Conservation (phyloP, 2,888 invertebrate species). For the Trichogramma dendrolimi region DNA sequence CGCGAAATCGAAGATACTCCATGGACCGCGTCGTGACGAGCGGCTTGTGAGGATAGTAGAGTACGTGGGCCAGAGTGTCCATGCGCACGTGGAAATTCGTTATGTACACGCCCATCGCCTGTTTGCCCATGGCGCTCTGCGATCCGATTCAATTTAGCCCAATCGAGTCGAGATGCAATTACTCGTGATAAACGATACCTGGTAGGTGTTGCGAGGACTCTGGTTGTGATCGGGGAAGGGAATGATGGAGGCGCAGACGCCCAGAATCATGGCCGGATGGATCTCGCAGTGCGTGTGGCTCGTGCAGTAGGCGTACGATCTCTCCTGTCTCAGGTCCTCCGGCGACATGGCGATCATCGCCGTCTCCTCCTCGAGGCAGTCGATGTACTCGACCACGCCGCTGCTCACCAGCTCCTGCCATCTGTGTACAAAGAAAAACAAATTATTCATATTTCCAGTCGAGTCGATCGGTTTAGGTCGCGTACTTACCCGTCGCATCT, state of each 20-base stretch:
- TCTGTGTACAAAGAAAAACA: constrained; percentile 36
- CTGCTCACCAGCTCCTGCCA: constrained; percentile 67
- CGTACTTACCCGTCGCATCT: constrained; percentile 78
- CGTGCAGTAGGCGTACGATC: constrained; percentile 94
- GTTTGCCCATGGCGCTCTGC: constrained; percentile 99
- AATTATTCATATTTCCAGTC: not conserved
- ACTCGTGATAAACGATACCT: constrained; percentile 54
- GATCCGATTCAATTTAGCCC: not conserved
- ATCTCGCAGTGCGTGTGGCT: constrained; percentile 99
- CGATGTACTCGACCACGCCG: constrained; percentile 98
- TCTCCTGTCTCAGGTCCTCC: constrained; percentile 87
- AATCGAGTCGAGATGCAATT: not conserved
- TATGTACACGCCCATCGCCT: constrained; percentile 99
- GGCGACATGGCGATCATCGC: constrained; percentile 99
- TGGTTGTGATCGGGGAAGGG: constrained; percentile 99
- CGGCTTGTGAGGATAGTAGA: constrained; percentile 99
- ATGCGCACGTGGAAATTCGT: constrained; percentile 99
- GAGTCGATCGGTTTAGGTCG: not conserved
- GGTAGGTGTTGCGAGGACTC: constrained; percentile 99
- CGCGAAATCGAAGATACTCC: constrained; percentile 95
- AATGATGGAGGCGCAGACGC: constrained; percentile 99
- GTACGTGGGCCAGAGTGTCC: constrained; percentile 98
- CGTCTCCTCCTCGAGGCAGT: constrained; percentile 98
- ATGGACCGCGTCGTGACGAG: constrained; percentile 97
- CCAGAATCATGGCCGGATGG: constrained; percentile 99